Base-by-base conservation (phyloP, 2,797 vertebrate genomes). In the Furcifer pardalis region DNA sequence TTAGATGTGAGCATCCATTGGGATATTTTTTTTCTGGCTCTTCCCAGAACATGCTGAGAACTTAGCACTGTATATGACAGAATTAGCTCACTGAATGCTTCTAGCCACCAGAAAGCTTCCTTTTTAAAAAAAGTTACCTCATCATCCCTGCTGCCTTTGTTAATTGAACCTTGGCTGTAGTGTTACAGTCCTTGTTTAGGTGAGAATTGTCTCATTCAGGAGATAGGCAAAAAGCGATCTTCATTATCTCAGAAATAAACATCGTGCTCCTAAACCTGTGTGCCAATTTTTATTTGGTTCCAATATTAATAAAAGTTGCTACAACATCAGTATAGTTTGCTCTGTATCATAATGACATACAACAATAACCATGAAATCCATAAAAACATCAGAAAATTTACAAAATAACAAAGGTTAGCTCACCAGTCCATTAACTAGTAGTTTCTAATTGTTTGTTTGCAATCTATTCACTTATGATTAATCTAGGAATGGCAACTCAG, bases 161-260 rank as follows among this genome's bases (percentile, higher is more conserved):
- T 44, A 52, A 83, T n/a, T 52, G 21, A n/a, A 5, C 46, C 46
- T 82, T n/a, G 32, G 25, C 60, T 86, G 35, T 71, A 72, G 73
- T 23, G 52, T 74, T 83, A 79, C 30, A 40, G 75, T 1, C 2
- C 79, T 88, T 30, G 37, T 80, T 74, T 82, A 84, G 84, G 77
- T 37, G 19, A 35, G 63, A 87, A 1, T 15, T 79, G 82, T 83
- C 35, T 80, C 7, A 35, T 44, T 35, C 30, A 52, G n/a, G n/a
- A 10, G 2, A 0, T 0, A 9, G 73, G 84, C 37, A 68, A 62
- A 62, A 83, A 37, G 19, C 27, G 32, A 15, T 56, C 30, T 17
- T 83, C 5, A 10, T 72, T 91, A 84, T 9, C 12, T n/a, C 46
- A 52, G 25, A 46, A 83, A 87, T n/a, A 5, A 13, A 69, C 59